phyloP scores from a whole-genome alignment of 2,888 invertebrate species.

The Phengaris arion region DNA sequence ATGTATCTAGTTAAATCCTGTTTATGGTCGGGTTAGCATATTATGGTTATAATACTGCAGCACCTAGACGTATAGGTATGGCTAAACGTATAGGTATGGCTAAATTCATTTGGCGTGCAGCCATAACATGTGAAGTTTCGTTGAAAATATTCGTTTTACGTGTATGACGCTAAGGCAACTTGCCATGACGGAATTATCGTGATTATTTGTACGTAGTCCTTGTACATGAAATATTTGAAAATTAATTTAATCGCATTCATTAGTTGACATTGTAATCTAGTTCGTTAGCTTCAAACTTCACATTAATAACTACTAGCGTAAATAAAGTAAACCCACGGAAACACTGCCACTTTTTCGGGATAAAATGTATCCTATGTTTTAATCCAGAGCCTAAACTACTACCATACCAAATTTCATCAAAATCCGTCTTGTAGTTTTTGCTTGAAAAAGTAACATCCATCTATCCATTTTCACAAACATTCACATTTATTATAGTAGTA shows the following conservation, averaged over 20 bases:
- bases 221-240: constrained; percentile 11
- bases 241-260: background rate
- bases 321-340: no score
- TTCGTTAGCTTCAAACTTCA: background rate
- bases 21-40: constrained; percentile 39
- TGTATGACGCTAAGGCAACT: constrained; percentile 48
- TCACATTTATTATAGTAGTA: no score
- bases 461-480: no score
- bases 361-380: no score
- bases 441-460: no score
- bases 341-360: no score
- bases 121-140: constrained; percentile 66
- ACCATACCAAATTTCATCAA: no score
- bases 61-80: constrained; percentile 53
- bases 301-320: no score
- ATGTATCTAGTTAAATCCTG: constrained; percentile 39
- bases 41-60: constrained; percentile 48
- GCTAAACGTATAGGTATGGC: constrained; percentile 64
- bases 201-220: constrained; percentile 24
- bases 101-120: constrained; percentile 78
- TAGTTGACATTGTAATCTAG: background rate
- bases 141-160: constrained; percentile 67
- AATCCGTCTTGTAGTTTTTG: no score
- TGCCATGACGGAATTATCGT: constrained; percentile 56
- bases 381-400: no score